Evolutionary conservation across 2,797 vertebrate genomes (phyloP).

Genomic region (Crocidura indochinensis): DNA sequence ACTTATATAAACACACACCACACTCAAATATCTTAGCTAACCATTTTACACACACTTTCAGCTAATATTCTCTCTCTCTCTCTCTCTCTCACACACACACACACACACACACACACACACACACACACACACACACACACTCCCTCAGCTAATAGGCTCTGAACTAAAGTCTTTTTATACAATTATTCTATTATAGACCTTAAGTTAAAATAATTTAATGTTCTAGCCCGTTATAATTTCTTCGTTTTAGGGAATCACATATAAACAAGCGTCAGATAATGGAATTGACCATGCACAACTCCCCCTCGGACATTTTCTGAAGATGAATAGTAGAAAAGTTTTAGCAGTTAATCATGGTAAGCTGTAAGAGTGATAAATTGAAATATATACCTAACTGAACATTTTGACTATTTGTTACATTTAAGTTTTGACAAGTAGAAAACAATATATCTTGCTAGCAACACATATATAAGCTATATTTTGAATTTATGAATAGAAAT

Average conservation of each 20-base stretch:
- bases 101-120: neutral
- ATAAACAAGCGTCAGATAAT: conserved; percentile 93
- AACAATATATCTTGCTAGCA: conserved; percentile 2
- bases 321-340: conserved; percentile 99
- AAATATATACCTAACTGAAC: neutral
- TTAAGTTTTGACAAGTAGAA: conserved; percentile 35
- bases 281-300: conserved; percentile 97
- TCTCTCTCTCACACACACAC: too few species aligned
- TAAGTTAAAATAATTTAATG: conserved; percentile 49
- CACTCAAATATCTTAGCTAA: too few species aligned
- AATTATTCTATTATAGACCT: conserved; percentile 19
- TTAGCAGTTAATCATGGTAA: conserved; percentile 98
- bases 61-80: too few species aligned
- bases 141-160: conserved; percentile 28
- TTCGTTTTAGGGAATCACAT: conserved; percentile 93
- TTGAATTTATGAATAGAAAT: conserved; percentile 53
- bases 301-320: conserved; percentile 96
- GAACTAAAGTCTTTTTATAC: conserved; percentile 31
- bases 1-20: too few species aligned
- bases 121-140: neutral
- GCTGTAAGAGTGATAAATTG: conserved; percentile 69
- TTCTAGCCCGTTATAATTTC: conserved; percentile 62
- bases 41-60: too few species aligned
- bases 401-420: neutral
- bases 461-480: conserved; percentile 20